Conservation (phyloP, 1,140 invertebrate species). For the Epicauta chinensis region DNA sequence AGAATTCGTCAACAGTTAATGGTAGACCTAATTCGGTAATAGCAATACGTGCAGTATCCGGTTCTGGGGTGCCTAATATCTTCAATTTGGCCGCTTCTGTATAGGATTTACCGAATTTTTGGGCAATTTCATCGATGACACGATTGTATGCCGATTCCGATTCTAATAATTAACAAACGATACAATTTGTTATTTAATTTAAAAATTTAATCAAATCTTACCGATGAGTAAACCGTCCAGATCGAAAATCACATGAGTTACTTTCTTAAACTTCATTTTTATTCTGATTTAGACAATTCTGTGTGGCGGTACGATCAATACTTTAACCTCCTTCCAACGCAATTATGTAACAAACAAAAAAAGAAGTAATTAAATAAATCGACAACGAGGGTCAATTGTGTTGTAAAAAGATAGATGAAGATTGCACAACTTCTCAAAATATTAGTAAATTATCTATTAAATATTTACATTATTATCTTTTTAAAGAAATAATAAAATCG, state of each 20-base stretch:
- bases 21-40: slow-evolving; percentile 50
- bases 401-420: no score
- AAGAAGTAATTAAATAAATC: no score
- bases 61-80: slow-evolving; percentile 53
- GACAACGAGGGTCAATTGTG: no score
- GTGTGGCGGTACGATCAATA: no score
- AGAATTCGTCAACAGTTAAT: slow-evolving; percentile 49
- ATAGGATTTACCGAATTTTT: slow-evolving; percentile 50
- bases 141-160: slow-evolving; percentile 40
- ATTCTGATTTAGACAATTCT: no score
- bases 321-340: no score
- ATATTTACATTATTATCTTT: no score
- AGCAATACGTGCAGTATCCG: slow-evolving; percentile 50
- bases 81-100: slow-evolving; percentile 51
- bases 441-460: no score
- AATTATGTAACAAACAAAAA: no score
- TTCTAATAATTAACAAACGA: slow-evolving; percentile 32
- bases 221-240: slow-evolving; percentile 51
- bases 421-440: no score
- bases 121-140: slow-evolving; percentile 37
- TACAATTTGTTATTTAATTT: no score
- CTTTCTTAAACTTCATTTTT: slow-evolving; percentile 41
- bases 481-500: no score
- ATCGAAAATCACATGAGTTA: slow-evolving; percentile 54
- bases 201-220: slow-evolving; percentile 34